phyloP scores from a whole-genome alignment of 1,140 invertebrate species.

The Oedothorax gibbosus region DNA sequence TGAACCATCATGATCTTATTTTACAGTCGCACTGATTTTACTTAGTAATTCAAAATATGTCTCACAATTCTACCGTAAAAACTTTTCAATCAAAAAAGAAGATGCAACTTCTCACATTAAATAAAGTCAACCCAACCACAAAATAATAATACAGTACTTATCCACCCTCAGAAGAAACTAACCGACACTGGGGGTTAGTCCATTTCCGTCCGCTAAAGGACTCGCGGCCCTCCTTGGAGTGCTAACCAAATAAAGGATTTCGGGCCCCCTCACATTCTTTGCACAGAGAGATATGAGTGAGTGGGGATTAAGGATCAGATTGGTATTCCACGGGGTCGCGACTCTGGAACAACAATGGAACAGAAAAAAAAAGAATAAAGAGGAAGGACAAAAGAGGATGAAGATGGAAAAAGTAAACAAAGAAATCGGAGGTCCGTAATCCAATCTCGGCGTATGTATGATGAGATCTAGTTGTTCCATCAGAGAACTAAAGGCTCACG shows the following conservation, averaged over 20 bases:
- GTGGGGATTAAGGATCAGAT: slow-evolving; percentile 50
- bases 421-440: slow-evolving; percentile 41
- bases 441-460: slow-evolving; percentile 57
- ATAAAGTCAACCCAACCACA: too few species aligned
- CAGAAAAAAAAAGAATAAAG: background rate
- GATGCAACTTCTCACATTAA: too few species aligned
- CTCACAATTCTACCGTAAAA: too few species aligned
- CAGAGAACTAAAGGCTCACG: background rate
- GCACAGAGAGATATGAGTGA: slow-evolving; percentile 43
- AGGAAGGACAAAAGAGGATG: background rate
- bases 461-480: slow-evolving; percentile 43
- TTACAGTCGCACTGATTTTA: too few species aligned
- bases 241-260: slow-evolving; percentile 51
- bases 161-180: too few species aligned
- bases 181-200: too few species aligned
- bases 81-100: too few species aligned
- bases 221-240: slow-evolving; percentile 5
- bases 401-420: slow-evolving; percentile 14
- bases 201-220: too few species aligned
- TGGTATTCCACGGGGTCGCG: slow-evolving; percentile 49
- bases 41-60: too few species aligned
- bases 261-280: slow-evolving; percentile 22
- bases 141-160: too few species aligned
- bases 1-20: too few species aligned
- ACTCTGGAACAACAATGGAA: slow-evolving; percentile 44